Percentiles rank a stretch among this genome's conserved stretches.
Conservation (phyloP, 2,113 vertebrate species). For the Cacatua alba region DNA sequence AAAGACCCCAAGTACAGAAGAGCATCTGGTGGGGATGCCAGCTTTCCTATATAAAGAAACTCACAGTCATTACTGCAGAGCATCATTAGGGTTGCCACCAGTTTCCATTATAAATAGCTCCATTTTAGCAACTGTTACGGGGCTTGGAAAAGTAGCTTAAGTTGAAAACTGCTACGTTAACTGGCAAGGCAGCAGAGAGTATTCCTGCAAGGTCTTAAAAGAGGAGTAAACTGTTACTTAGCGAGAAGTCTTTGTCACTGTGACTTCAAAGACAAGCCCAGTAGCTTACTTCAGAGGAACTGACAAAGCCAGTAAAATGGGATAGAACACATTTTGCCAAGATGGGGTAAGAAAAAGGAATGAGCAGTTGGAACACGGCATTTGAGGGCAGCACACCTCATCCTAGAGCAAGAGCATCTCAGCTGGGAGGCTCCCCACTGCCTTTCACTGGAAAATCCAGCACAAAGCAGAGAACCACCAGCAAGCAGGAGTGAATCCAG, state of each 20-base stretch:
- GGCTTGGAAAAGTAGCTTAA: not conserved
- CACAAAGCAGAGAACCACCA: not conserved
- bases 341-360: not conserved
- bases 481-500: not conserved
- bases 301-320: not conserved
- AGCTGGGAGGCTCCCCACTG: not conserved
- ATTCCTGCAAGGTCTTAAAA: not conserved
- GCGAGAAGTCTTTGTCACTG: not conserved
- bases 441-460: not conserved
- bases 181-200: not conserved
- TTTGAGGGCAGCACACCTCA: fast-evolving
- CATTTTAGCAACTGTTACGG: not conserved
- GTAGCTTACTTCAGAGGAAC: not conserved
- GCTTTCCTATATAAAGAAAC: not conserved
- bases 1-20: not conserved
- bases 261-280: not conserved
- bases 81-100: not conserved
- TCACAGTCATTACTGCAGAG: not conserved
- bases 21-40: not conserved
- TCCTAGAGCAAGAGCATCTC: not conserved
- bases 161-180: not conserved
- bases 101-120: not conserved
- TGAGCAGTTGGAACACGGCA: not conserved
- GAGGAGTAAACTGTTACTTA: not conserved
- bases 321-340: not conserved